These are phyloP conservation scores for Heliconius ismenius DNA, from an alignment of 2,888 invertebrate genomes.

Conservation along the genomic window DNA sequence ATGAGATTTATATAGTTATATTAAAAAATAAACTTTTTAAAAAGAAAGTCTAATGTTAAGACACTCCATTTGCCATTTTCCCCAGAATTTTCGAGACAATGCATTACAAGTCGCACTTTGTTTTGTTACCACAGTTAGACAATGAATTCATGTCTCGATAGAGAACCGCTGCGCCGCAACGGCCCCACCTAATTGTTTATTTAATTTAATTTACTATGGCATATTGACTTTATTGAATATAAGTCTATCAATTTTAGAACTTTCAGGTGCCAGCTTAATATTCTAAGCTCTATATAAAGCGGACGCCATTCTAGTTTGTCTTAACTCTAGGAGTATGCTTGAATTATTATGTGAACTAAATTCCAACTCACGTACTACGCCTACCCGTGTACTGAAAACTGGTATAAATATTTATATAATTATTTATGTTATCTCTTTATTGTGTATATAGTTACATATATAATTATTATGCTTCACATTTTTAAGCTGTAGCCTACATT, in stretches of 20 bases:
- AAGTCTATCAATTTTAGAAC: no score
- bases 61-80: no score
- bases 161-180: no score
- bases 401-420: neutral
- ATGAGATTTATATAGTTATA: neutral
- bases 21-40: no score
- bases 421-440: neutral
- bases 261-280: neutral
- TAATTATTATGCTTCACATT: no score
- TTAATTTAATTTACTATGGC: neutral
- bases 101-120: no score
- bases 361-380: conserved; percentile 23
- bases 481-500: no score
- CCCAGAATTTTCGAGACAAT: no score
- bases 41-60: no score
- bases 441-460: no score
- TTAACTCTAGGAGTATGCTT: neutral
- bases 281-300: neutral
- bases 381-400: neutral
- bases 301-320: neutral
- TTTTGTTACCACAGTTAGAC: no score
- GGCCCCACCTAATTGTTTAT: neutral
- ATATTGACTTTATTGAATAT: neutral
- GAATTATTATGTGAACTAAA: conserved; percentile 24
- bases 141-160: no score